A percentile compares a stretch with the other conserved stretches of the same genome.
phyloP scores from a whole-genome alignment of 2,113 vertebrate genomes.

The Gymnocephalus cernua region DNA sequence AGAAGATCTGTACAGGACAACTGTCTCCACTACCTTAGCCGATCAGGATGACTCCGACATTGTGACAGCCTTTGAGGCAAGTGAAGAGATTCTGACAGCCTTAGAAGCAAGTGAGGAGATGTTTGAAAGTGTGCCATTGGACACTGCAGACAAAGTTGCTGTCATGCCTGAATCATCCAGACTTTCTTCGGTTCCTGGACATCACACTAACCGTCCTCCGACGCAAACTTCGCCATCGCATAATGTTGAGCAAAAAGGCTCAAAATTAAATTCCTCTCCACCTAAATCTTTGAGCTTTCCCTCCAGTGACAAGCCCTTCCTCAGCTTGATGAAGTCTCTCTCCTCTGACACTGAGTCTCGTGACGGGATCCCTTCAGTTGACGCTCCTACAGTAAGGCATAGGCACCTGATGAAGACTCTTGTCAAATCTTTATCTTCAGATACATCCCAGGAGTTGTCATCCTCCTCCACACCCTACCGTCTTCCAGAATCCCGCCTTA shows the following conservation, averaged over 20 bases:
- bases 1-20: constrained; percentile 84
- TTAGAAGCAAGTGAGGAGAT: constrained; percentile 95
- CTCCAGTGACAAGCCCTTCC: constrained; percentile 87
- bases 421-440: constrained; percentile 96
- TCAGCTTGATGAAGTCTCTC: constrained; percentile 91
- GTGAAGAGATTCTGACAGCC: neutral
- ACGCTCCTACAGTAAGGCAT: constrained; percentile 83
- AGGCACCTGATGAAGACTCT: constrained; percentile 94
- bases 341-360: constrained; percentile 92
- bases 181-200: constrained; percentile 45
- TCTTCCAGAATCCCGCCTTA: constrained; percentile 91
- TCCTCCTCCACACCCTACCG: constrained; percentile 77
- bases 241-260: constrained; percentile 85
- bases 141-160: constrained; percentile 71
- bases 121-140: constrained; percentile 82
- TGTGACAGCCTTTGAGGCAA: constrained; percentile 90
- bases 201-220: constrained; percentile 34
- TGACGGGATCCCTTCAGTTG: constrained; percentile 82
- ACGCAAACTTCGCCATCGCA: constrained; percentile 72
- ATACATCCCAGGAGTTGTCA: constrained; percentile 87
- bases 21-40: constrained; percentile 61
- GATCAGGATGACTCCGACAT: constrained; percentile 88
- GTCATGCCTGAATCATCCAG: constrained; percentile 80
- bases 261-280: constrained; percentile 84
- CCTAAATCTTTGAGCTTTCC: constrained; percentile 87